Evolutionary conservation across 2,113 vertebrate species (phyloP), one percentile per base, ranked within the genome.

Genomic region (Marmota flaviventris): DNA sequence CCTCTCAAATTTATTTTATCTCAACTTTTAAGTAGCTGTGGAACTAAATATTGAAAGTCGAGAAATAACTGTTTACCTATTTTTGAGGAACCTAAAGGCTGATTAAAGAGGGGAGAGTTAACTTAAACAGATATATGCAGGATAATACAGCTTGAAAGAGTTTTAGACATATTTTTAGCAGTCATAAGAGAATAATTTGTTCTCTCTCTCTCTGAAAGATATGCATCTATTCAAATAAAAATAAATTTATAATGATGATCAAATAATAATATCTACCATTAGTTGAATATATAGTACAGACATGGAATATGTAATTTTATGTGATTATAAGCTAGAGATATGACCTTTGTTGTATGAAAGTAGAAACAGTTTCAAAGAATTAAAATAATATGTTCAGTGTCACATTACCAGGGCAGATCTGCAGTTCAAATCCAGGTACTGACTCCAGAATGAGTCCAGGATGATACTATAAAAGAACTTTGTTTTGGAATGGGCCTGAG

Each of bases 231-330:
- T 67, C 6, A 24, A 27, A 22, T 92, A 5, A 93, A 87, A 88
- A 83, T 89, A 73, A 88, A 77, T 17, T 89, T 22, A 89, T 83
- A 78, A 12, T 84, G 32, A 39, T 83, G 77, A 91, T 77, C 9
- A 72, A 95, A 89, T 79, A 65, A 37, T 32, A 93, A 65, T 42
- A 56, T 0, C 14, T 69, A 25, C 5, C 18, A 56, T 56, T 77
- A 70, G 69, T 22, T 53, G 16, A 85, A 0, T 58, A 83, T 45
- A 45, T 45, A 45, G 8, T 45, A 45, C 45, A 45, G 45, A 45
- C 45, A 45, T 45, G 45, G 45, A 93, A 86, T 56, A 13, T 82
- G 7, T 37, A 86, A 0, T 65, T 96, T 24, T 85, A 65, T 58
- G n/a, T 42, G 4, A 56, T 14, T 48, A 4, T 69, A 63, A 89